Evolutionary conservation across 2,888 invertebrate species (phyloP), one percentile per base, ranked within the genome.

Genomic region (Smittia sp.): DNA sequence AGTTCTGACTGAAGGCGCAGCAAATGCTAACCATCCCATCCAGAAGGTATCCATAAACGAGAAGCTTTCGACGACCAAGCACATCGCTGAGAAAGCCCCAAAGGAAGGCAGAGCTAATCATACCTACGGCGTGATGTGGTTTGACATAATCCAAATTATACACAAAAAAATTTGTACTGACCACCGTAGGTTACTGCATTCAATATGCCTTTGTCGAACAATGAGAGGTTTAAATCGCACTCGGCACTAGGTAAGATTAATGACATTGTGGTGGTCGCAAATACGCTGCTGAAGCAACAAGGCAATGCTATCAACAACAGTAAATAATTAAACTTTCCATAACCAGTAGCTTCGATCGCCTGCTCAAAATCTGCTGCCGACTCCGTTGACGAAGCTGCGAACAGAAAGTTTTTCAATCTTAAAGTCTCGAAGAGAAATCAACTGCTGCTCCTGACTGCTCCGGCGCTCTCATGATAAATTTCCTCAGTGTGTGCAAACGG

Each of bases 41-140:
- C 9, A 85, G 78, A 63, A 90, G 79, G 78, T 88, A 88, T 0
- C 91, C 91, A 78, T 86, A 84, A 27, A 89, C 82, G 76, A 93
- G 83, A 73, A 92, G 85, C 78, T 86, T 86, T 76, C 86, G 86
- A 75, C 90, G 84, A 9, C 91, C 92, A 74, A 89, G 84, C 0
- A 89, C 89, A 79, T 92, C 92, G 0, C 18, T 20, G 22, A 92
- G 80, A 78, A 88, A 91, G 0, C 92, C 92, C 93, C 93, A 93
- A 1, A 90, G 75, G 79, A 90, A 85, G 0, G 90, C 89, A 46
- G 91, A 90, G 0, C 86, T 84, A 76, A 90, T 88, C 90, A 92
- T 92, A 22, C 91, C 92, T 91, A 79, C 0, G 79, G 78, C 73
- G 32, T 75, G 73, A 39, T 22, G 62, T 9, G 41, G 11, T 62